Conservation (phyloP, 2,113 vertebrate genomes). For the Ibidorhyncha struthersii region DNA sequence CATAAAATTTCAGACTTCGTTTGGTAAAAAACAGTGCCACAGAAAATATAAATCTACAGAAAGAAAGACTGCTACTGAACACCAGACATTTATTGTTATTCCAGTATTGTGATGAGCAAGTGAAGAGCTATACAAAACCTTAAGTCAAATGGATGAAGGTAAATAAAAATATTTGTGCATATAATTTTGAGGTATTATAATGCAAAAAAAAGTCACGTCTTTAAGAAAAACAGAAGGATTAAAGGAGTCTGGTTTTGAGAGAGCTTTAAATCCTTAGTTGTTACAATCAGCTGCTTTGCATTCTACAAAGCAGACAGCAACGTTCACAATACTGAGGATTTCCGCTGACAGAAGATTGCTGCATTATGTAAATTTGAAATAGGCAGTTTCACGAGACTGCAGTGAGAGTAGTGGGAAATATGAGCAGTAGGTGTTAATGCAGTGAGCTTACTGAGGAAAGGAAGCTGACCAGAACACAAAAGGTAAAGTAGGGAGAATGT, state of each 20-base stretch:
- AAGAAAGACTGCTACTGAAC: neutral
- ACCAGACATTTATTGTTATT: neutral
- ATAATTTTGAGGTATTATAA: neutral
- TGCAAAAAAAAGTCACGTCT: neutral
- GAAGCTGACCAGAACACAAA: neutral
- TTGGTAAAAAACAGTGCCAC: neutral
- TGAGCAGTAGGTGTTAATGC: neutral
- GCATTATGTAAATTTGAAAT: neutral
- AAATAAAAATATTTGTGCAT: neutral
- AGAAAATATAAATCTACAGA: neutral
- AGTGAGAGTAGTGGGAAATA: neutral
- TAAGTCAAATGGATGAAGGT: neutral
- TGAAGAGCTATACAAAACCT: neutral
- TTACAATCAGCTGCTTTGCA: neutral
- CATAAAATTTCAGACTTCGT: neutral
- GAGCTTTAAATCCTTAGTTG: neutral
- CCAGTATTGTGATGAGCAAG: neutral
- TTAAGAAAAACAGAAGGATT: neutral
- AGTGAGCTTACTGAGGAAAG: neutral
- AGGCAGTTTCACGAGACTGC: rapidly evolving
- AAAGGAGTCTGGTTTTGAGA: neutral
- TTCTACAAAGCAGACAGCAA: neutral
- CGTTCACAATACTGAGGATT: rapidly evolving
- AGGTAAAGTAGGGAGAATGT: neutral
- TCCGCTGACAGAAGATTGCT: neutral